Conservation (phyloP, 2,113 vertebrate genomes). For the Osmerus mordax region DNA sequence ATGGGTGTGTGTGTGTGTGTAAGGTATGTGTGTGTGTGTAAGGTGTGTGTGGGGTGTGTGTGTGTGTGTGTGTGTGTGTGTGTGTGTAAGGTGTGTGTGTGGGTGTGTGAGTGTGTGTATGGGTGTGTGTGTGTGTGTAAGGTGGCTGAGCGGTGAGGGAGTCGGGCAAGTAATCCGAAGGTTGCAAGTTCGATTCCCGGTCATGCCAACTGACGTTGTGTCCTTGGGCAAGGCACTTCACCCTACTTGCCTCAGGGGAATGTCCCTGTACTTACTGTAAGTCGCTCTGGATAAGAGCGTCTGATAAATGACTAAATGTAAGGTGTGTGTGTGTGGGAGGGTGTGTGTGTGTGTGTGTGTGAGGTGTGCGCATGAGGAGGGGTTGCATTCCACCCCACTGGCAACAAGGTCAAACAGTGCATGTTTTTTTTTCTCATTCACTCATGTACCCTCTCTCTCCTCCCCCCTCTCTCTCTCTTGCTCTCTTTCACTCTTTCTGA, state of each 20-base stretch:
- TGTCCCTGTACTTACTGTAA: too few relatives aligned
- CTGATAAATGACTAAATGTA: too few relatives aligned
- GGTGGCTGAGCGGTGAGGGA: too few relatives aligned
- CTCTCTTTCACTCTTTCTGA: slow-evolving; percentile 24
- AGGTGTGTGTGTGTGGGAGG: not conserved
- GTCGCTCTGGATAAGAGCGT: too few relatives aligned
- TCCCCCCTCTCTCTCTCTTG: not conserved
- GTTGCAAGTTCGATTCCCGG: too few relatives aligned
- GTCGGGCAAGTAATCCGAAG: too few relatives aligned
- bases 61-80: not conserved
- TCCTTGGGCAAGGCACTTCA: too few relatives aligned
- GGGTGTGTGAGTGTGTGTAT: not conserved
- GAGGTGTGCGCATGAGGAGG: not conserved
- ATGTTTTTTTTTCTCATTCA: slow-evolving; percentile 65
- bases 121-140: too few relatives aligned
- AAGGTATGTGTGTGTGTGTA: not conserved
- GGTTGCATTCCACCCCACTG: slow-evolving; percentile 51
- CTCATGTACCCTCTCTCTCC: slow-evolving; percentile 42
- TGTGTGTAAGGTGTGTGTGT: not conserved
- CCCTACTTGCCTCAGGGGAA: too few relatives aligned
- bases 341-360: slow-evolving; percentile 2
- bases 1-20: slow-evolving; percentile 1
- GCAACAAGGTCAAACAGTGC: slow-evolving; percentile 60
- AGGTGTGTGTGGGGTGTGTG: too few relatives aligned
- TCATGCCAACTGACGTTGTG: too few relatives aligned